Evolutionary conservation across 2,113 vertebrate genomes (phyloP), one percentile per base, ranked within the genome.

Genomic region (Saguinus imperator): DNA sequence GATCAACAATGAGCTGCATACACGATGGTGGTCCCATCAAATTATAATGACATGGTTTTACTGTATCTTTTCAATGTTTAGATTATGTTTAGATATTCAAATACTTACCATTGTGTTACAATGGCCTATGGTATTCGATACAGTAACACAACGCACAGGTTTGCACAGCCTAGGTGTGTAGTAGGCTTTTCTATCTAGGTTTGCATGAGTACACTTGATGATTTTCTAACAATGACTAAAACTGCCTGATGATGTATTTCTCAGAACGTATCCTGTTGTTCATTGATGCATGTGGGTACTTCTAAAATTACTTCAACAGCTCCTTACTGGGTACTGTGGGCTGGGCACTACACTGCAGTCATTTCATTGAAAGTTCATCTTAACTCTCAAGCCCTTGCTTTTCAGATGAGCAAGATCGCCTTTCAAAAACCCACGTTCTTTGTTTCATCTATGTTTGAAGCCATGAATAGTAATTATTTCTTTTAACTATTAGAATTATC

Each of bases 401-500:
- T 70, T 66, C 35, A 77, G 25, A 43, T 29, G 55, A 81, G 32
- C 48, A 87, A 77, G 88, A 81, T 40, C 18, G 64, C 25, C 57
- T 55, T 58, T 68, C 52, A 81, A 81, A 93, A 52, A 8, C 25
- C 76, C 11, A 11, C 17, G 8, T 29, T 68, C 80, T n/a, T 85
- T 68, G 80, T 90, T 95, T 77, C 35, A 68, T 37, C 37, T 20
- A 45, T 45, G 35, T 89, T 89, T 91, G 35, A 94, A 58, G 50
- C 14, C 45, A 64, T 9, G 21, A 89, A 83, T 48, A 87, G 16
- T 87, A 88, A 91, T 88, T 72, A 91, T 73, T 93, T 94, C 35
- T 97, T 93, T 89, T 81, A 40, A 94, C 70, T 76, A 87, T 72
- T 92, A 77, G 40, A 85, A 85, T 18, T 70, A 5, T 48, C 83